Conservation (phyloP, 2,113 vertebrate genomes). For the Rhinogobius similis region DNA sequence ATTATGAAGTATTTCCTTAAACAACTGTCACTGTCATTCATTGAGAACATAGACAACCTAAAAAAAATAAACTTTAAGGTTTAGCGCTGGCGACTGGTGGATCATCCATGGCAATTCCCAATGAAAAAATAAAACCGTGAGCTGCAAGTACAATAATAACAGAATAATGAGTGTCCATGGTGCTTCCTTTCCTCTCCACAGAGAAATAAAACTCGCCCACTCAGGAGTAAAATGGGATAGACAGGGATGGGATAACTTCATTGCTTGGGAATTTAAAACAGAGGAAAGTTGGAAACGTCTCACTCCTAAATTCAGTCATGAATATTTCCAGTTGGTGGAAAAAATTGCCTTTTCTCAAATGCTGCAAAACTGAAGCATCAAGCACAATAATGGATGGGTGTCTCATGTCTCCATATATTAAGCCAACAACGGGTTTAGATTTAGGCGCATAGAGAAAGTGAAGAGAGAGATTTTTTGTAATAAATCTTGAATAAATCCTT, state of each 20-base stretch:
- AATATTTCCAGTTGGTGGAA: conserved; percentile 76
- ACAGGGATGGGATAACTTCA: conserved; percentile 74
- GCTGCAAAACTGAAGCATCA: conserved; percentile 53
- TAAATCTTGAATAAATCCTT: conserved; percentile 8
- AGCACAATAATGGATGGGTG: conserved; percentile 42
- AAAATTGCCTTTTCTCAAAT: conserved; percentile 54
- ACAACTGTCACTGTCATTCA: too few relatives aligned
- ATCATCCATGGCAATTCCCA: not conserved
- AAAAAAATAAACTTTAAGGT: too few relatives aligned
- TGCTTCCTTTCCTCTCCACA: conserved; percentile 33
- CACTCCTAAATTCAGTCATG: conserved; percentile 69
- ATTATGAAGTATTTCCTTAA: too few relatives aligned
- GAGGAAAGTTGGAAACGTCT: conserved; percentile 79
- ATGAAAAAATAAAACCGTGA: not conserved
- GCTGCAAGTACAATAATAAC: conserved; percentile 17
- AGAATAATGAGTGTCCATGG: not conserved
- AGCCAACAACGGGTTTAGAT: conserved; percentile 39
- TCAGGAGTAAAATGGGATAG: conserved; percentile 67
- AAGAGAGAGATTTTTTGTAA: not conserved
- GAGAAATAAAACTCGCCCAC: conserved; percentile 62
- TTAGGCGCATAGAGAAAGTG: conserved; percentile 13
- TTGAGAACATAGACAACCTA: too few relatives aligned
- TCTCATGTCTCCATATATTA: too few relatives aligned
- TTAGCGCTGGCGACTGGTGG: too few relatives aligned
- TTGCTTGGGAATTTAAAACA: conserved; percentile 80